Conservation (phyloP, 2,797 vertebrate genomes). For the Sebastes trivittatus region DNA sequence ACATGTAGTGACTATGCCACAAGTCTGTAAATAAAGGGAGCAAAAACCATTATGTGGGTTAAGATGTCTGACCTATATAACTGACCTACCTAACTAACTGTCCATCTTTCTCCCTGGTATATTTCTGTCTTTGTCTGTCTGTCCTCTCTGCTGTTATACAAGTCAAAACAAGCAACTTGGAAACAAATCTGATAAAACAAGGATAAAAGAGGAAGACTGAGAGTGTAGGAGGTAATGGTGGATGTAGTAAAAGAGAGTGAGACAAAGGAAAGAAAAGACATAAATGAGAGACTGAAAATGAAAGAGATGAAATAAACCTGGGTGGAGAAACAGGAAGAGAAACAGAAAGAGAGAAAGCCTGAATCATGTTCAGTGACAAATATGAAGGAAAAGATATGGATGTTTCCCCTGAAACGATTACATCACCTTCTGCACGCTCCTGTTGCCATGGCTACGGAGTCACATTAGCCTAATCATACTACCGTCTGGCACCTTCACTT, state of each 20-base stretch:
- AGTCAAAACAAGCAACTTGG: background rate
- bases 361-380: constrained; percentile 8
- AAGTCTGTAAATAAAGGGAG: background rate
- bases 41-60: background rate
- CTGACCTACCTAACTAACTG: background rate
- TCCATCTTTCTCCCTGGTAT: background rate
- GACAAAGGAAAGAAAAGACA: background rate
- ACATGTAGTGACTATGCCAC: background rate
- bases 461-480: constrained; percentile 57
- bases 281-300: background rate
- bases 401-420: constrained; percentile 52
- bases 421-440: constrained; percentile 62
- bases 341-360: background rate
- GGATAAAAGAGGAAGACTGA: background rate
- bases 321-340: background rate
- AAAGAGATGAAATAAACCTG: background rate
- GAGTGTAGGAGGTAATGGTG: background rate
- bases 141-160: background rate
- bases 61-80: background rate
- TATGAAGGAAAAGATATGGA: constrained; percentile 24
- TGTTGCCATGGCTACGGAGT: constrained; percentile 72
- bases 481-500: constrained; percentile 56
- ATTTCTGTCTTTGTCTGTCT: background rate
- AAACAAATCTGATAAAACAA: background rate
- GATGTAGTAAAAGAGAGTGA: background rate